A percentile compares a stretch with the other conserved stretches of the same genome.
Conservation (phyloP, 2,888 invertebrate species). For the Brenthis hecate region DNA sequence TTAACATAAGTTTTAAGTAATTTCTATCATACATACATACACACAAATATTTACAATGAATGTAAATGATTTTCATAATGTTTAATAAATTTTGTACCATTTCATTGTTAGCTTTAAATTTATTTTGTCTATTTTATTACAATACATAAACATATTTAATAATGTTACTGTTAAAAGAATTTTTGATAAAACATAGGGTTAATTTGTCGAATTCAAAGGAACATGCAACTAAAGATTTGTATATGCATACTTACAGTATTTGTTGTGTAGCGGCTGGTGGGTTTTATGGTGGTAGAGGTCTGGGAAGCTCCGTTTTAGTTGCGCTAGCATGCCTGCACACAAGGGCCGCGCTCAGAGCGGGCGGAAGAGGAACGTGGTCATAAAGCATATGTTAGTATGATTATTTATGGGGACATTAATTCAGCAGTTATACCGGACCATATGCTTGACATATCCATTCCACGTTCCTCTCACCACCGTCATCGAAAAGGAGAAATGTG, state of each 20-base stretch:
- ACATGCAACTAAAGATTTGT: conserved; percentile 56
- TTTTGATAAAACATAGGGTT: conserved; percentile 10
- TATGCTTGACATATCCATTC: conserved; percentile 26
- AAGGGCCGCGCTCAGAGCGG: conserved; percentile 81
- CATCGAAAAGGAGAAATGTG: conserved; percentile 60
- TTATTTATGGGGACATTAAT: neutral
- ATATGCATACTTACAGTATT: conserved; percentile 82
- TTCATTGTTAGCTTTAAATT: neutral
- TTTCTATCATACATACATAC: neutral
- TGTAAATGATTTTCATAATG: neutral
- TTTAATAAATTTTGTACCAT: neutral
- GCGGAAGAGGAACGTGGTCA: conserved; percentile 44
- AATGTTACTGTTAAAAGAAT: neutral
- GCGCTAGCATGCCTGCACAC: conserved; percentile 92
- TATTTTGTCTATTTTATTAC: conserved; percentile 8
- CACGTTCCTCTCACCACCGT: conserved; percentile 58
- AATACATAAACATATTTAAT: conserved; percentile 18
- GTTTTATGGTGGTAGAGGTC: conserved; percentile 90
- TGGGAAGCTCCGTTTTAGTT: conserved; percentile 94
- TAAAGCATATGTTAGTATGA: conserved; percentile 6
- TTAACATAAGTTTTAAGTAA: neutral
- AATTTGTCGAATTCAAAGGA: conserved; percentile 28
- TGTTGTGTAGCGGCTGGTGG: conserved; percentile 89
- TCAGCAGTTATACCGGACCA: neutral
- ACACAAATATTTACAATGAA: neutral